These are phyloP conservation scores for Puntigrus tetrazona DNA, from an alignment of 2,113 vertebrate genomes.

Conservation along the genomic window DNA sequence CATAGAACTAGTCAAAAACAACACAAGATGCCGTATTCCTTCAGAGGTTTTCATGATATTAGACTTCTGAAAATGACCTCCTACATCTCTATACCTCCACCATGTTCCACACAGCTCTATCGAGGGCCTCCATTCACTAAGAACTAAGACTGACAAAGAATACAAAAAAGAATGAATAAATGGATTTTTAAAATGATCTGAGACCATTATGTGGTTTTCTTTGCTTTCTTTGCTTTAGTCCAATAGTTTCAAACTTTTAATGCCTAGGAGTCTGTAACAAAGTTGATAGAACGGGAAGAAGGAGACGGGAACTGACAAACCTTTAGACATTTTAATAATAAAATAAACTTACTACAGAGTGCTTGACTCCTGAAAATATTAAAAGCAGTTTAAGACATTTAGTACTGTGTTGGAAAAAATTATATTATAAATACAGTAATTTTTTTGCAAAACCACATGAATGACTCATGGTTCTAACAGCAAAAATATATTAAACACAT, in stretches of 20 bases:
- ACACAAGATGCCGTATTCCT: constrained; percentile 15
- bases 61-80: background rate
- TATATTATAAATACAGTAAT: background rate
- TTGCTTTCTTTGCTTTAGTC: background rate
- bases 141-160: background rate
- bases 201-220: background rate
- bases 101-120: background rate
- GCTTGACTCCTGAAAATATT: background rate
- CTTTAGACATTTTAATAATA: too few relatives aligned
- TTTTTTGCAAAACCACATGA: background rate
- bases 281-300: too few relatives aligned
- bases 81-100: background rate
- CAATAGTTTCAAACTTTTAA: background rate
- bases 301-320: too few relatives aligned
- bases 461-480: background rate
- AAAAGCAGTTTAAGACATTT: background rate
- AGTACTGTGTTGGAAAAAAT: background rate
- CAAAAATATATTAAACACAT: background rate
- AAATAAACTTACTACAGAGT: too few relatives aligned
- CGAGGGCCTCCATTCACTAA: background rate
- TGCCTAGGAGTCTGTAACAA: background rate
- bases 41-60: constrained; percentile 9
- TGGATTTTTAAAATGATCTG: background rate
- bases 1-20: constrained; percentile 10
- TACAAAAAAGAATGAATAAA: background rate